phyloP scores from a whole-genome alignment of 2,797 vertebrate genomes.

The Gephyroberyx darwinii region DNA sequence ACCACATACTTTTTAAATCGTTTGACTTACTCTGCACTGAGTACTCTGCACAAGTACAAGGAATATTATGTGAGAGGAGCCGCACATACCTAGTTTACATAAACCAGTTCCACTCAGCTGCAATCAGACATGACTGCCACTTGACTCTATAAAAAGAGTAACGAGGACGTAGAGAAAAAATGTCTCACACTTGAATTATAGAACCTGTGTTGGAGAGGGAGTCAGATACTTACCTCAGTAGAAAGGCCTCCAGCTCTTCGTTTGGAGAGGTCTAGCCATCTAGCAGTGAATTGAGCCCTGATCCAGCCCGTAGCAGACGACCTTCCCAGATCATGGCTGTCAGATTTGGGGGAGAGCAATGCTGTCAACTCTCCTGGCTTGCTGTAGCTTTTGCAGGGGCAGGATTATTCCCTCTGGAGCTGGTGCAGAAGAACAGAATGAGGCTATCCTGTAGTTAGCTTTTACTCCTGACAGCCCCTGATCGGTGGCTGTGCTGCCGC shows the following conservation, averaged over 20 bases:
- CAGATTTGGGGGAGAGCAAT: conserved; percentile 42
- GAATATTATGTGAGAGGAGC: conserved; percentile 19
- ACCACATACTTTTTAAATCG: conserved; percentile 14
- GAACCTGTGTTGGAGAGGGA: conserved; percentile 33
- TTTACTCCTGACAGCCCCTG: conserved; percentile 51
- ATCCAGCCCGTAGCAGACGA: conserved; percentile 62
- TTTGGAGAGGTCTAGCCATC: conserved; percentile 78
- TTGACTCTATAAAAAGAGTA: conserved; percentile 52
- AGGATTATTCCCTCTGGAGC: conserved; percentile 46
- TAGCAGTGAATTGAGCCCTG: conserved; percentile 64
- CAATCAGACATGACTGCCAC: conserved; percentile 67
- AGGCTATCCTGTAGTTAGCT: conserved; percentile 43
- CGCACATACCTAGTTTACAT: conserved; percentile 45
- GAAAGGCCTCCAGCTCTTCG: conserved; percentile 78
- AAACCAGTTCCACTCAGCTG: conserved; percentile 56
- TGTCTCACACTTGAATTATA: conserved; percentile 41
- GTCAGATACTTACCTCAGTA: conserved; percentile 72
- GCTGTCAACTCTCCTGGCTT: conserved; percentile 59
- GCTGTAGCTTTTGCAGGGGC: conserved; percentile 37
- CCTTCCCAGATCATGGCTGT: conserved; percentile 71
- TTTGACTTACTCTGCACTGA: conserved; percentile 14
- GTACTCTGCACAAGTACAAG: conserved; percentile 1
- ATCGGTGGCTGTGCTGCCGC: conserved; percentile 39
- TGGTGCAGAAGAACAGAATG: conserved; percentile 48
- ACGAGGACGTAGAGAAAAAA: conserved; percentile 28